These are phyloP conservation scores for Caracal caracal DNA, from an alignment of 2,113 vertebrate genomes.

Conservation along the genomic window DNA sequence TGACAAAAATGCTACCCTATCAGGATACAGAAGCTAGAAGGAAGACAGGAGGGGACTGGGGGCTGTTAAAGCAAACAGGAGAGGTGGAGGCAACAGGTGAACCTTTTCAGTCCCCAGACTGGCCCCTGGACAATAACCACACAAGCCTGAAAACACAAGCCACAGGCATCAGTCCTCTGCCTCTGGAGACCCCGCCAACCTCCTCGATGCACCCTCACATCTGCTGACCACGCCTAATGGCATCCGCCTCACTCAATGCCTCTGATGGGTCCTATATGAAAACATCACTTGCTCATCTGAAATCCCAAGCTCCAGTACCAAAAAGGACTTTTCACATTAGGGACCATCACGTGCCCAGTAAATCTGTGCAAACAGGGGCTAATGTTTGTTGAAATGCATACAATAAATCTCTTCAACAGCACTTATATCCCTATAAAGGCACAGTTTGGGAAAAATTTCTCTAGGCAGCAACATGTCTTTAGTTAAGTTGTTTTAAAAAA, in stretches of 20 bases:
- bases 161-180: background rate
- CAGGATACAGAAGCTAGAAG: background rate
- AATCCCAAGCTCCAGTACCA: background rate
- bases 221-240: rapidly evolving
- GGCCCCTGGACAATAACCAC: background rate
- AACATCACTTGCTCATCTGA: background rate
- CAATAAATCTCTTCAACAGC: background rate
- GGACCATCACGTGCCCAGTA: background rate
- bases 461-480: background rate
- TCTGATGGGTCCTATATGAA: background rate
- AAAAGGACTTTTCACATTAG: background rate
- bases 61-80: background rate
- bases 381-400: background rate
- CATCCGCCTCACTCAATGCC: background rate
- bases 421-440: background rate
- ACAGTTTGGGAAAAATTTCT: background rate
- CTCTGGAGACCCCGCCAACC: background rate
- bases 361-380: background rate
- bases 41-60: no score
- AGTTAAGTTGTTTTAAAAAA: background rate
- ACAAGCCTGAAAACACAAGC: background rate
- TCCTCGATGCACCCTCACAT: background rate
- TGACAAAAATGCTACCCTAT: background rate
- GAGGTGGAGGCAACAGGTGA: background rate
- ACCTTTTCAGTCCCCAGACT: background rate